Evolutionary conservation across 35 echinoderm and acorn worm genomes (phyloP).

Genomic region (Ophiothrix spiculata): DNA sequence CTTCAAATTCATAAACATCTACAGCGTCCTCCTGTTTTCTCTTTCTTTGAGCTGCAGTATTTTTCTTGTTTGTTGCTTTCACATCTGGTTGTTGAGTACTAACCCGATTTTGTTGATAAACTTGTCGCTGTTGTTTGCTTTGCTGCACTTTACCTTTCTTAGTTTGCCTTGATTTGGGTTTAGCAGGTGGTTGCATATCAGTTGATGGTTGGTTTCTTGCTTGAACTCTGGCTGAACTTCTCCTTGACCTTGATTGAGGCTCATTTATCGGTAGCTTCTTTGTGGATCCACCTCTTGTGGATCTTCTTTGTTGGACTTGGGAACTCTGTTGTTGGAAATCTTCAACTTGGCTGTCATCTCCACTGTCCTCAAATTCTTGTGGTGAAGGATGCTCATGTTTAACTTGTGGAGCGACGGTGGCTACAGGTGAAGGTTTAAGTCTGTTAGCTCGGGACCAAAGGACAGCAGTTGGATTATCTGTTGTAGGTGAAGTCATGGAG

Average conservation of each 20-base stretch:
- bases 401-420: constrained; percentile 50
- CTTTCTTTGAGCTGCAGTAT: not conserved
- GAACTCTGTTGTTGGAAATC: not conserved
- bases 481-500: not conserved
- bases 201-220: not conserved
- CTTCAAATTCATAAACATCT: constrained; percentile 26
- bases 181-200: not conserved
- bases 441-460: constrained; percentile 23
- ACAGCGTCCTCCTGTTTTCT: not conserved
- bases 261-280: not conserved
- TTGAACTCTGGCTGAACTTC: constrained; percentile 11
- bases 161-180: not conserved
- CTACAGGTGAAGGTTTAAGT: constrained; percentile 45
- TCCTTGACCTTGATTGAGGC: not conserved
- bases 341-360: not conserved
- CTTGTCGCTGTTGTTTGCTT: not conserved
- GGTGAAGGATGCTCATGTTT: not conserved
- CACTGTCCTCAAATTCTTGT: constrained; percentile 7
- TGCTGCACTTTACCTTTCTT: not conserved
- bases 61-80: too few relatives aligned
- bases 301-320: constrained; percentile 17
- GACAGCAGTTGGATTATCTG: not conserved
- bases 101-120: not conserved
- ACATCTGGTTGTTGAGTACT: not conserved
- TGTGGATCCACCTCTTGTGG: not conserved